Percentiles rank a stretch among this genome's conserved stretches.
These are phyloP conservation scores for Crypturellus undulatus DNA, from an alignment of 2,113 vertebrate species.

Conservation along the genomic window DNA sequence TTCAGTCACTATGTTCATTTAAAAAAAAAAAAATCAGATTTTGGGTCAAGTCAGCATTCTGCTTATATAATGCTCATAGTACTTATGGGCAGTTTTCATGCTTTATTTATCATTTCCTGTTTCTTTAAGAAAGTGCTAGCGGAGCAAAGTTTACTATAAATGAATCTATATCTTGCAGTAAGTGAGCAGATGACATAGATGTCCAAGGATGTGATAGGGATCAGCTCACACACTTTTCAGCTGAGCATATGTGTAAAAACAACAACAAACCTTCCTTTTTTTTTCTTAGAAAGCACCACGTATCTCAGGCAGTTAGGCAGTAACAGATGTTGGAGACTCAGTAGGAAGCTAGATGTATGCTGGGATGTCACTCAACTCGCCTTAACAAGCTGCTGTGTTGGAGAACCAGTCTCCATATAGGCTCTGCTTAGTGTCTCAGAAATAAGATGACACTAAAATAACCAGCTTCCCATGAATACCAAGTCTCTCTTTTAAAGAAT, in stretches of 20 bases:
- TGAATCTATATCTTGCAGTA: conserved; percentile 34
- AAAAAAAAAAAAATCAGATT: background rate
- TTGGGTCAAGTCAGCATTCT: background rate
- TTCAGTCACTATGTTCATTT: background rate
- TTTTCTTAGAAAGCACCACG: conserved; percentile 66
- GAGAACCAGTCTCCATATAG: conserved; percentile 68
- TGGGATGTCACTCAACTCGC: conserved; percentile 73
- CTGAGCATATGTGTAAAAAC: conserved; percentile 74
- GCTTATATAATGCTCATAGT: background rate
- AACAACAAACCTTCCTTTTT: conserved; percentile 74
- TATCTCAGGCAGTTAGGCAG: conserved; percentile 72
- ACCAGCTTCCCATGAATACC: conserved; percentile 66
- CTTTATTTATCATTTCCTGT: conserved; percentile 31
- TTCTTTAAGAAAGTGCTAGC: conserved; percentile 44
- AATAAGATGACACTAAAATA: conserved; percentile 73
- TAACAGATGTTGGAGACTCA: conserved; percentile 77
- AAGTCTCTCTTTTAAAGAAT: conserved; percentile 27
- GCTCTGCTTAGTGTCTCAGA: conserved; percentile 70
- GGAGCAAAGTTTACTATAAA: conserved; percentile 12
- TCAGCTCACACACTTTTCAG: conserved; percentile 72
- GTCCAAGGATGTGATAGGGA: conserved; percentile 64
- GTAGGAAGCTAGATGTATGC: conserved; percentile 74
- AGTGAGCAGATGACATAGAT: conserved; percentile 67
- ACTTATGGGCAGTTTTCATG: background rate
- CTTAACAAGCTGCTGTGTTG: conserved; percentile 77